phyloP scores from a whole-genome alignment of 2,797 vertebrate genomes.

The Pogoniulus pusillus region DNA sequence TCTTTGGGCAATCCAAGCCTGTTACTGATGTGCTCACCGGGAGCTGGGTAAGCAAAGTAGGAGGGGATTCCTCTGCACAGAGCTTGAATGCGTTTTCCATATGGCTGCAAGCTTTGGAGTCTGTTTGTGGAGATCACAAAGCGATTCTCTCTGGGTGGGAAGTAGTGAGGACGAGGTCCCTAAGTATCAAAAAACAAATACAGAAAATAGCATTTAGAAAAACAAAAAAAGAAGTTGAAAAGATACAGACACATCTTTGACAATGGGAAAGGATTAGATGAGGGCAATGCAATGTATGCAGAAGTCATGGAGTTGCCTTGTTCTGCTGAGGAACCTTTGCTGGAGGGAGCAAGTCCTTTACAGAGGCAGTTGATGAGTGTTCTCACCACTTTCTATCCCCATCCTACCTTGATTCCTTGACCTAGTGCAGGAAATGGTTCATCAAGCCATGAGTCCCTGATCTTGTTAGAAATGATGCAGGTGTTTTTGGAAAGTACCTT shows the following conservation, averaged over 20 bases:
- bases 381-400: neutral
- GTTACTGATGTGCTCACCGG: neutral
- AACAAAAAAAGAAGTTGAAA: neutral
- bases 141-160: neutral
- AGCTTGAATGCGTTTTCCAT: neutral
- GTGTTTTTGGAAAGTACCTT: slow-evolving; percentile 10
- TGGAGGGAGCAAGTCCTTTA: neutral
- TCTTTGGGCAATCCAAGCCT: neutral
- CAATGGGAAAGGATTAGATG: neutral
- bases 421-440: neutral
- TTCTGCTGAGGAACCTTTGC: neutral
- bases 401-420: neutral
- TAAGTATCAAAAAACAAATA: neutral
- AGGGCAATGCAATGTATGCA: neutral
- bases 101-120: neutral
- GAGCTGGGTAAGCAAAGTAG: neutral
- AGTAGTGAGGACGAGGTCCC: neutral
- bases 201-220: neutral
- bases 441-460: neutral
- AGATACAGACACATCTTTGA: neutral
- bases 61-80: neutral
- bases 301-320: neutral
- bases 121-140: neutral
- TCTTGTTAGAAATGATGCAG: neutral
- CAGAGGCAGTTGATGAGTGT: neutral